These are phyloP conservation scores for Drosophila austrosaltans DNA, from an alignment of 2,888 invertebrate species.

Conservation along the genomic window DNA sequence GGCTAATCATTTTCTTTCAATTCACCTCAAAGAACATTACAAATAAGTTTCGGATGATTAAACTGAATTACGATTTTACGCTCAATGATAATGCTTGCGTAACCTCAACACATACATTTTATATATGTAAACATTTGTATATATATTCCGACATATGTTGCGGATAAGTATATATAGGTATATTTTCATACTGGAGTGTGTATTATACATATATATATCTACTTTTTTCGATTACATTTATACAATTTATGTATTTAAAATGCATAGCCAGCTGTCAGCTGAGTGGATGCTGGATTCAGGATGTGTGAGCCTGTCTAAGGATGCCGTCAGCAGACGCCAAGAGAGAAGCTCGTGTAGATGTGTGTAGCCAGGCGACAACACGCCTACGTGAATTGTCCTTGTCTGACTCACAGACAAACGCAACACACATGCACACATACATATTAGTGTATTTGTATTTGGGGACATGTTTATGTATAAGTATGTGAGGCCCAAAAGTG, in stretches of 20 bases:
- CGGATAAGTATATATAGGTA: not conserved
- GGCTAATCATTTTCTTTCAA: not conserved
- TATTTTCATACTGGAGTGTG: not conserved
- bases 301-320: slow-evolving; percentile 26
- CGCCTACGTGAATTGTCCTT: slow-evolving; percentile 37
- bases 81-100: slow-evolving; percentile 1
- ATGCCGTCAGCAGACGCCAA: slow-evolving; percentile 48
- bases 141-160: not conserved
- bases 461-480: slow-evolving; percentile 17
- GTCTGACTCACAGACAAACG: slow-evolving; percentile 24
- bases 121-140: not conserved
- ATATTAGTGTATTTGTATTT: slow-evolving; percentile 23
- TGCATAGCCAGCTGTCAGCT: slow-evolving; percentile 47
- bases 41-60: not conserved
- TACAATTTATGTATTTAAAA: slow-evolving; percentile 58
- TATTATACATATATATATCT: slow-evolving; percentile 13
- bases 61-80: not conserved
- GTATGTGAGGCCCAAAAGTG: slow-evolving; percentile 50
- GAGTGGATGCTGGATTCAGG: slow-evolving; percentile 15
- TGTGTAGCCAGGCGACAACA: slow-evolving; percentile 21
- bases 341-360: slow-evolving; percentile 13
- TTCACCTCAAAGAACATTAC: not conserved
- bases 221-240: slow-evolving; percentile 29
- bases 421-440: slow-evolving; percentile 25
- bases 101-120: not conserved